Evolutionary conservation across 1,140 invertebrate genomes (phyloP), one percentile per base, ranked within the genome.

Genomic region (Hycleus cichorii): DNA sequence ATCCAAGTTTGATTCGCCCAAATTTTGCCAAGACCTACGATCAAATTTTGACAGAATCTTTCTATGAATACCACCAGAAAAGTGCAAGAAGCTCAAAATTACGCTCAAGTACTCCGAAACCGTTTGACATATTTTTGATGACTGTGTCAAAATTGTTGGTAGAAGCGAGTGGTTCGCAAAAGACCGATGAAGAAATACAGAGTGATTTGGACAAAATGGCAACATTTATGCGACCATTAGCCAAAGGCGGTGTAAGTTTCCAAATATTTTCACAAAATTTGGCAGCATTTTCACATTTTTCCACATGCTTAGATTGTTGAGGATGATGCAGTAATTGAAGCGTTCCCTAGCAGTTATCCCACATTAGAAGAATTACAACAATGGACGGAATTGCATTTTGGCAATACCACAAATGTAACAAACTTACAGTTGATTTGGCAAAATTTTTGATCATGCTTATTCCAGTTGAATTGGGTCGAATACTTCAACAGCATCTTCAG

Each of bases 391-490:
- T 6, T 51, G 39, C 58, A 67, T 25, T 67, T 69, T 53, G 58
- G 58, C 6, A 39, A 63, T 40, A 56, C 53, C 32, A 18, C 47
- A 25, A 32, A 39, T n/a, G 52, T 47, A 18, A 7, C 5, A 12
- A 11, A 9, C 18, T 18, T 18, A 18, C 18, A 18, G 0, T 18
- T 18, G 9, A 2, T 6, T 40, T 47, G 32, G 4, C 32, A 4
- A 32, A 57, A 8, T 51, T 49, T 24, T n/a, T 27, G 18, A 32
- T 39, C 12, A 39, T 48, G 11, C 11, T 48, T 3, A 47, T 69
- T 69, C 18, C 46, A 73, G 71, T 48, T 73, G 24, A 59, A 73
- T 47, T 73, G 71, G 71, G 46, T 71, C 2, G 59, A 67, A n/a
- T 73, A 68, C 54, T 49, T 72, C 0, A 59, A 67, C 27, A 55